These are phyloP conservation scores for Seladonia tumulorum DNA, from an alignment of 2,888 invertebrate genomes.

Conservation along the genomic window DNA sequence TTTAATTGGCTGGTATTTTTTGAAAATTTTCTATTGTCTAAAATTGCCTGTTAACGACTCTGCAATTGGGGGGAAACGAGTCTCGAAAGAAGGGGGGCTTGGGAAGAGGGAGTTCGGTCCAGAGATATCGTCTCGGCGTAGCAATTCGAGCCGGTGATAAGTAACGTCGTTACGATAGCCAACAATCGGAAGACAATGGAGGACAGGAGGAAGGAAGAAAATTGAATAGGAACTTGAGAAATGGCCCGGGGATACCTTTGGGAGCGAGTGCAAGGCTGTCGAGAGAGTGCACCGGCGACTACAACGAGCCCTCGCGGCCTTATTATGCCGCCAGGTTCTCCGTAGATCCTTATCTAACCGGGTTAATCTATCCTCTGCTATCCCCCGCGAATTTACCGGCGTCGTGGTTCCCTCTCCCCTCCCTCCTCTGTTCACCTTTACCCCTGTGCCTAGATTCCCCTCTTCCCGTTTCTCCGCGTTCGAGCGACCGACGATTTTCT, in stretches of 20 bases:
- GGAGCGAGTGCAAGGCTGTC: neutral
- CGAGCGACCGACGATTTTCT: constrained; percentile 39
- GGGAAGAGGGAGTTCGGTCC: neutral
- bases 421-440: constrained; percentile 5
- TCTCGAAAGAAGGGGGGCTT: no score
- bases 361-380: constrained; percentile 77
- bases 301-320: constrained; percentile 36
- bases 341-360: constrained; percentile 77
- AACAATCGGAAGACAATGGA: neutral
- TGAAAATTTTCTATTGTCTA: no score
- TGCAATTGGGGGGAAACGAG: no score
- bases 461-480: neutral
- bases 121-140: neutral
- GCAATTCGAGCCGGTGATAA: neutral
- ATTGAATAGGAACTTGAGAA: constrained; percentile 39
- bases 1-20: no score
- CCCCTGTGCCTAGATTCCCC: neutral
- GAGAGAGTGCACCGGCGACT: constrained; percentile 7
- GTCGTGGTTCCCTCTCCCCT: neutral
- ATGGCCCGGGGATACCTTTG: constrained; percentile 37
- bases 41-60: no score
- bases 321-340: constrained; percentile 62
- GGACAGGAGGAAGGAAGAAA: neutral
- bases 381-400: constrained; percentile 50
- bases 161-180: neutral